Percentiles rank a stretch among this genome's conserved stretches.
These are phyloP conservation scores for Alosa sapidissima DNA, from an alignment of 2,797 vertebrate species.

Conservation along the genomic window DNA sequence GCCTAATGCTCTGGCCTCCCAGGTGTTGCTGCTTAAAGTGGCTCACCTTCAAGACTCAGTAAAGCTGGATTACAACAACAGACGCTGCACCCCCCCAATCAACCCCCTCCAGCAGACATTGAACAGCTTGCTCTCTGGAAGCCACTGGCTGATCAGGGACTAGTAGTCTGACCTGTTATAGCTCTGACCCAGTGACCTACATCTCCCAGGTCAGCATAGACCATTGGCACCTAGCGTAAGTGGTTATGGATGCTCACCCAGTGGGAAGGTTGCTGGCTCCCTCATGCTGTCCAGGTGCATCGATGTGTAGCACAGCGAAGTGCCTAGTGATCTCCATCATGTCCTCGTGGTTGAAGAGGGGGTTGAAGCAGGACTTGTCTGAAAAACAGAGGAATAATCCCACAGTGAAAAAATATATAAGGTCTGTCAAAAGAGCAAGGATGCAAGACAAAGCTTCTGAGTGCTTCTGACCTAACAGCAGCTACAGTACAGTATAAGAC, in stretches of 20 bases:
- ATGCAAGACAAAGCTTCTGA: neutral
- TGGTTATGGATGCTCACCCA: slow-evolving; percentile 68
- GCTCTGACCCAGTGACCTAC: neutral
- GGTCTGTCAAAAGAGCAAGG: neutral
- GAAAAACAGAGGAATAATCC: neutral
- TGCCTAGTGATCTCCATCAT: slow-evolving; percentile 92
- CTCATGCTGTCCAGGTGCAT: slow-evolving; percentile 92
- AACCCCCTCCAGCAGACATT: neutral
- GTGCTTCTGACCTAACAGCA: neutral
- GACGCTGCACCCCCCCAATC: neutral
- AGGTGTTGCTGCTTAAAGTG: slow-evolving; percentile 13
- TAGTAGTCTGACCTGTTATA: neutral
- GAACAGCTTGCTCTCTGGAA: neutral
- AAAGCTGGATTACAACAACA: slow-evolving; percentile 25
- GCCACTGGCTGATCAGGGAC: neutral
- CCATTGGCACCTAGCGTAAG: neutral
- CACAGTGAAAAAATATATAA: neutral
- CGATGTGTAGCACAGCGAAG: slow-evolving; percentile 89
- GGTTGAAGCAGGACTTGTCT: slow-evolving; percentile 93
- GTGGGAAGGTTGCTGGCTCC: slow-evolving; percentile 82
- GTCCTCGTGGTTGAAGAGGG: slow-evolving; percentile 88
- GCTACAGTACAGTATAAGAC: too few species aligned
- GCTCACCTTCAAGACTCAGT: neutral
- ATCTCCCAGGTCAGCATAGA: neutral
- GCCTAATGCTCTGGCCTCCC: neutral